Percentiles rank a stretch among this genome's conserved stretches.
phyloP scores from a whole-genome alignment of 2,113 vertebrate species.

The Ifrita kowaldi region DNA sequence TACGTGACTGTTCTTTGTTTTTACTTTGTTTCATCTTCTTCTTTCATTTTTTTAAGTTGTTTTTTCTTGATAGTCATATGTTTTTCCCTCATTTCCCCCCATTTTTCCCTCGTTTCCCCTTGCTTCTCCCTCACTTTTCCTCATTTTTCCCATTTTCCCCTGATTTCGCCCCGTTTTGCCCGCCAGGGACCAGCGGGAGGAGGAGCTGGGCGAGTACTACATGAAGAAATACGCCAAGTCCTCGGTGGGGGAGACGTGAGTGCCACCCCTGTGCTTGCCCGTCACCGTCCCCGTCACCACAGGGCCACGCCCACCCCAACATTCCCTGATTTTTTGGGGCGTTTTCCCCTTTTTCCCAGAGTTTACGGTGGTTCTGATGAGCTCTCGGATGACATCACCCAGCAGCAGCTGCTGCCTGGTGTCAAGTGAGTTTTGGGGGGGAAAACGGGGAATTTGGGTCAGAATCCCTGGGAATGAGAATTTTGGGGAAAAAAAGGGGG shows the following conservation, averaged over 20 bases:
- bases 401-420: neutral
- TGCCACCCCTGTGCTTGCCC: neutral
- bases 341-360: neutral
- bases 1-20: neutral
- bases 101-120: fast-evolving
- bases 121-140: fast-evolving
- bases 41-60: fast-evolving
- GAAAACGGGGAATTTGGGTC: fast-evolving
- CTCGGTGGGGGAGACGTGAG: neutral
- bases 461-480: fast-evolving
- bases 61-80: no score
- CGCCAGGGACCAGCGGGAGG: neutral
- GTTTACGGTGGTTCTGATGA: neutral
- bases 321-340: neutral
- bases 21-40: no score
- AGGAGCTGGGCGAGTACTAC: neutral
- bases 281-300: neutral
- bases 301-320: neutral
- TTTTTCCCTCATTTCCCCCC: no score
- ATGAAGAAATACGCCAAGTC: neutral
- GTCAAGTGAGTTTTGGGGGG: neutral
- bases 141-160: fast-evolving
- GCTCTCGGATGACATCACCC: neutral
- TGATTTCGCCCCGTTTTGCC: fast-evolving
- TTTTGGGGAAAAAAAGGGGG: no score